Evolutionary conservation across 2,888 invertebrate genomes (phyloP), one percentile per base, ranked within the genome.

Genomic region (Pardosa pseudoannulata): DNA sequence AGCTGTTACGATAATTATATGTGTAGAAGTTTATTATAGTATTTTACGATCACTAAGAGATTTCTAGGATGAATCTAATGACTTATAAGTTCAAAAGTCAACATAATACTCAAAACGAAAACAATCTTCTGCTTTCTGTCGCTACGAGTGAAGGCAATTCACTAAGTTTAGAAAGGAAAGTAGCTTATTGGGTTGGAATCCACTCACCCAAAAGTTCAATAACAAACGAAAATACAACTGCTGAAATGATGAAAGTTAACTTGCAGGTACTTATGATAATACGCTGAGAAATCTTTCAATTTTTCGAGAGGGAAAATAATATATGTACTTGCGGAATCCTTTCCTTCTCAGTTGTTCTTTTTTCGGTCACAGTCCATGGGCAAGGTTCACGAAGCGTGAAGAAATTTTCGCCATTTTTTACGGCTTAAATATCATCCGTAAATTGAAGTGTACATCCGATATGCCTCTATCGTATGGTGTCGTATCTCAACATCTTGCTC

Each of bases 391-490:
- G 7, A 19, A 23, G 32, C 67, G 67, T 67, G 32, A 32, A 16
- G 32, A 67, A 11, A 19, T 32, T 67, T 67, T 32, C 36, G n/a
- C n/a, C 11, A 29, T 67, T 32, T 11, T 31, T 23, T 19, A 9
- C 67, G 9, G 36, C 32, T 67, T 32, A 31, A 65, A 32, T 65
- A n/a, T 23, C 32, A n/a, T 67, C 67, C n/a, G n/a, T 11, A 67
- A n/a, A 32, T n/a, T 32, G 67, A 32, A 28, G n/a, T n/a, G 32
- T 32, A n/a, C 67, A 67, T 67, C 67, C 67, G 67, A 67, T 32
- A 56, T n/a, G 67, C 36, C 32, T 7, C 23, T 62, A 23, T 23
- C 23, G 23, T 50, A 13, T 62, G 2, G 23, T n/a, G 62, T 27
- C 28, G 62, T 7, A 27, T 62, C 28, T 62, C 28, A 62, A 27